These are phyloP conservation scores for Gambusia affinis DNA, from an alignment of 2,113 vertebrate species.

Conservation along the genomic window DNA sequence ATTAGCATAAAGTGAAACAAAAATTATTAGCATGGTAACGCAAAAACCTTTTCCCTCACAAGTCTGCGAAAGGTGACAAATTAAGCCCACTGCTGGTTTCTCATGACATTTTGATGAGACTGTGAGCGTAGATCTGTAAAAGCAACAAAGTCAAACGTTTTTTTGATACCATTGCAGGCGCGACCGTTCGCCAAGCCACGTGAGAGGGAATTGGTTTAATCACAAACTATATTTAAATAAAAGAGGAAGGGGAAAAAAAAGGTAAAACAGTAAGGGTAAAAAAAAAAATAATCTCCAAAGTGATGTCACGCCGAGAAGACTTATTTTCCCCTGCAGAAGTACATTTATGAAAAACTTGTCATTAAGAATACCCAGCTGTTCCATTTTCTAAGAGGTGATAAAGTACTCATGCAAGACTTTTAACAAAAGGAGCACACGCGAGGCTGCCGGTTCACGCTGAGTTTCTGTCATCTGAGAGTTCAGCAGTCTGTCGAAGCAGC, in stretches of 20 bases:
- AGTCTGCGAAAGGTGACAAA: slow-evolving; percentile 44
- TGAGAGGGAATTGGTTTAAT: slow-evolving; percentile 10
- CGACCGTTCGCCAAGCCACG: slow-evolving; percentile 8
- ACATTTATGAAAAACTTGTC: slow-evolving; percentile 39
- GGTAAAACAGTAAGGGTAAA: background rate
- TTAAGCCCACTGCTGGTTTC: slow-evolving; percentile 40
- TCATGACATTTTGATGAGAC: slow-evolving; percentile 52
- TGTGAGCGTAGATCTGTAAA: slow-evolving; percentile 37
- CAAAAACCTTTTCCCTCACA: slow-evolving; percentile 52
- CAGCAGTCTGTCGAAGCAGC: slow-evolving; percentile 27
- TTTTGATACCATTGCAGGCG: slow-evolving; percentile 15
- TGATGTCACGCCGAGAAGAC: background rate
- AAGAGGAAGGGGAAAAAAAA: slow-evolving; percentile 16
- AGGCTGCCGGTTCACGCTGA: slow-evolving; percentile 29
- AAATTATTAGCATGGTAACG: slow-evolving; percentile 30
- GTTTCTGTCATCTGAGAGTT: slow-evolving; percentile 35
- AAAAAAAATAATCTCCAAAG: background rate
- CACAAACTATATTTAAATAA: slow-evolving; percentile 23
- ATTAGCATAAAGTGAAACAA: slow-evolving; percentile 29
- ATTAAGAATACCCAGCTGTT: slow-evolving; percentile 30
- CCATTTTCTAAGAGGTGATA: slow-evolving; percentile 33
- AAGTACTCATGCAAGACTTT: slow-evolving; percentile 21
- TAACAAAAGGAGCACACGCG: slow-evolving; percentile 26
- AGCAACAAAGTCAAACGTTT: slow-evolving; percentile 16
- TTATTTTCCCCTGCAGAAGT: slow-evolving; percentile 7